Evolutionary conservation across 2,113 vertebrate genomes (phyloP).

Genomic region (Oncorhynchus kisutch): DNA sequence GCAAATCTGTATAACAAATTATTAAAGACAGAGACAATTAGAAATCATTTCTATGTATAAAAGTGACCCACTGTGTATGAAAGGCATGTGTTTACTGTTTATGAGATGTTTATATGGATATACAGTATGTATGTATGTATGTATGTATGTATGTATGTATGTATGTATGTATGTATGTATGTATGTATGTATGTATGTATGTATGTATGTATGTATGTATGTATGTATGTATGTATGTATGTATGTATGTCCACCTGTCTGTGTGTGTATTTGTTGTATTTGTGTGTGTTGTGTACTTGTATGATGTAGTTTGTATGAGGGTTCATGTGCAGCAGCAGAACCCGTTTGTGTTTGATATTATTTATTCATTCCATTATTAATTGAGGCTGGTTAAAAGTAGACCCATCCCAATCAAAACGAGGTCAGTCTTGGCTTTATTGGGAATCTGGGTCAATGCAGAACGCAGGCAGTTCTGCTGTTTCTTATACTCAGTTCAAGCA

Average conservation of each 20-base stretch:
- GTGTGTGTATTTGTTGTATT: constrained; percentile 15
- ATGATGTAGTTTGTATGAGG: background rate
- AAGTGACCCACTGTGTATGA: background rate
- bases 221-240: background rate
- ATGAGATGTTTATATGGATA: background rate
- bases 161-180: background rate
- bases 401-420: constrained; percentile 69
- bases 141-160: background rate
- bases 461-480: constrained; percentile 23
- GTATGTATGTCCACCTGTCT: constrained; percentile 26
- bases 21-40: too few species aligned
- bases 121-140: too few species aligned
- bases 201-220: background rate
- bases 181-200: background rate
- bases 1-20: background rate
- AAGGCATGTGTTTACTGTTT: background rate
- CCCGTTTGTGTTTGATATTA: constrained; percentile 46
- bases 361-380: constrained; percentile 75
- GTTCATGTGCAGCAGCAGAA: background rate
- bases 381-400: constrained; percentile 73
- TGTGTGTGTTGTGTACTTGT: constrained; percentile 9
- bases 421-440: constrained; percentile 62
- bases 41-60: background rate
- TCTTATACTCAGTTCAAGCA: constrained; percentile 2
- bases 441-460: constrained; percentile 73